phyloP scores from a whole-genome alignment of 2,888 invertebrate species.

The Yponomeuta malinellus region DNA sequence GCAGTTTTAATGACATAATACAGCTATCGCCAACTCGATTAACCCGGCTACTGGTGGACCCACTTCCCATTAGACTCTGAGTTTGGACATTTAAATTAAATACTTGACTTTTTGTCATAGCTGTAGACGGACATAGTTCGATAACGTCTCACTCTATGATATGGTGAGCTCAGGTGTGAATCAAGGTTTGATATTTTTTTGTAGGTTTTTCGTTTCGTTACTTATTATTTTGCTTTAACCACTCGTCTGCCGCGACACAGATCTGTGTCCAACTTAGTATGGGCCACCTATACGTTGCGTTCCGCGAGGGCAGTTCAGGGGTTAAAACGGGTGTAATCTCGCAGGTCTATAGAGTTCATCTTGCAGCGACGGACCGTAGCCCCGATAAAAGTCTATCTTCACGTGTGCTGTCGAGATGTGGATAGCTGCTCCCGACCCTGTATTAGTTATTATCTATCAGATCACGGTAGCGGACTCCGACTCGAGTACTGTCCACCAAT shows the following conservation, averaged over 20 bases:
- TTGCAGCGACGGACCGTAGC: neutral
- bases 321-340: neutral
- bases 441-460: constrained; percentile 49
- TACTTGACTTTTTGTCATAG: neutral
- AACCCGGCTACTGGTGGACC: constrained; percentile 48
- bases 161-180: too few relatives aligned
- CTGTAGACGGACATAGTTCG: too few relatives aligned
- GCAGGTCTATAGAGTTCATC: neutral
- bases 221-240: neutral
- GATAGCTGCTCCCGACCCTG: constrained; percentile 36
- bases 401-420: constrained; percentile 38
- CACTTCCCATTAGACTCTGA: constrained; percentile 16
- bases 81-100: neutral
- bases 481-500: neutral
- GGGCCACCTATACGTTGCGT: too few relatives aligned
- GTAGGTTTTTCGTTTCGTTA: too few relatives aligned
- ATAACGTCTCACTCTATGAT: too few relatives aligned
- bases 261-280: too few relatives aligned
- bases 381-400: constrained; percentile 50
- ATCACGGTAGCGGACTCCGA: constrained; percentile 26
- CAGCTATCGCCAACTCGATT: constrained; percentile 66
- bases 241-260: too few relatives aligned
- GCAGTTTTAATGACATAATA: constrained; percentile 71
- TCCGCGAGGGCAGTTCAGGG: too few relatives aligned
- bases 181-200: too few relatives aligned